Conservation (phyloP, 2,888 invertebrate species). For the Drosophila neonasuta region DNA sequence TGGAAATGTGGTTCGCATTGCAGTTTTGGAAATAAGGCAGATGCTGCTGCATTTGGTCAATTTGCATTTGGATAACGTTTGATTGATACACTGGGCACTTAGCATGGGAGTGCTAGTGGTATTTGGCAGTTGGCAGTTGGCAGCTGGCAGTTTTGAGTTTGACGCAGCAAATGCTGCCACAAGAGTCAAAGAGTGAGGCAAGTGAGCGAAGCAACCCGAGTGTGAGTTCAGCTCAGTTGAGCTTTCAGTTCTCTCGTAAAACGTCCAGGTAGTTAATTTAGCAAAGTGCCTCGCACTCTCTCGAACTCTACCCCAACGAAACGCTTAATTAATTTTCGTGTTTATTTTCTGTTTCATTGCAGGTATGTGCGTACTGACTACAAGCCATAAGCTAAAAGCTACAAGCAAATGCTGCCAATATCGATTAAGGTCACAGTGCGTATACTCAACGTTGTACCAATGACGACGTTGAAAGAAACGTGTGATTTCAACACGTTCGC, state of each 20-base stretch:
- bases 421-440: conserved; percentile 67
- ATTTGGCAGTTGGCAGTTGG: conserved; percentile 30
- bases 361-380: conserved; percentile 61
- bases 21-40: conserved; percentile 42
- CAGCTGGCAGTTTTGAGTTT: conserved; percentile 35
- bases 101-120: conserved; percentile 20
- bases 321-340: conserved; percentile 54
- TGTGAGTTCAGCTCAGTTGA: conserved; percentile 15
- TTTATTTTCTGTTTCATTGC: conserved; percentile 61
- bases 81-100: conserved; percentile 59
- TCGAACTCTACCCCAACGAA: conserved; percentile 10
- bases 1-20: conserved; percentile 66
- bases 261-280: conserved; percentile 56
- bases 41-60: conserved; percentile 61
- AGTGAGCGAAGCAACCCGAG: conserved; percentile 25
- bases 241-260: conserved; percentile 23
- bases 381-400: conserved; percentile 1
- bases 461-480: conserved; percentile 5
- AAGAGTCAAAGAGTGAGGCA: conserved; percentile 29
- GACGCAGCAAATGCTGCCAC: conserved; percentile 39
- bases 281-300: conserved; percentile 58
- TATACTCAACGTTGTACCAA: conserved; percentile 38
- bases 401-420: conserved; percentile 46
- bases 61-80: conserved; percentile 74
- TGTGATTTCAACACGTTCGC: neutral